These are phyloP conservation scores for Xestia sexstrigata DNA, from an alignment of 2,888 invertebrate genomes.

Conservation along the genomic window DNA sequence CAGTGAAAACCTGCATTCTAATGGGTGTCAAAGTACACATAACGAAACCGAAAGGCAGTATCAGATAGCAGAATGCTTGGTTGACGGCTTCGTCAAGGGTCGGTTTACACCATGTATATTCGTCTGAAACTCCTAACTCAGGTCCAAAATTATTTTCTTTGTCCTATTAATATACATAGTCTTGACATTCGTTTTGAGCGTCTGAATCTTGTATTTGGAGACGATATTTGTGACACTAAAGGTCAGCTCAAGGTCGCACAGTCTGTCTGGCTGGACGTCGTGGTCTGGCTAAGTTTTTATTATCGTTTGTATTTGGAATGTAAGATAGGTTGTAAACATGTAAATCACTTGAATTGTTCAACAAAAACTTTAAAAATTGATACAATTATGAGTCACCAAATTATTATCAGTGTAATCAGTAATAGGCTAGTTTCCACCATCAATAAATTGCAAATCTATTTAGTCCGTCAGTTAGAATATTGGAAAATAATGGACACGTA, in stretches of 20 bases:
- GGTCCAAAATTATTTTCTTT: background rate
- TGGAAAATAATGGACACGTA: no score
- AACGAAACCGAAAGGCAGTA: no score
- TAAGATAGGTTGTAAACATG: background rate
- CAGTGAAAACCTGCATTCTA: no score
- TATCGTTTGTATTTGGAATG: background rate
- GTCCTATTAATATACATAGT: slow-evolving; percentile 7
- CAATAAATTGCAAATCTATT: no score
- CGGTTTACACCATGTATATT: no score
- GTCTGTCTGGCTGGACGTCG: slow-evolving; percentile 17
- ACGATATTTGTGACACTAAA: slow-evolving; percentile 27
- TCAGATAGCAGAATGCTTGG: no score
- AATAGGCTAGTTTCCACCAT: no score
- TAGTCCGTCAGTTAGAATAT: no score
- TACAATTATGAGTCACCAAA: background rate
- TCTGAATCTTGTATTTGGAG: slow-evolving; percentile 34
- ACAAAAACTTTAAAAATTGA: background rate
- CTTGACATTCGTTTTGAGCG: slow-evolving; percentile 26
- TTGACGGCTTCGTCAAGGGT: no score
- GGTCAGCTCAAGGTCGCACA: slow-evolving; percentile 13
- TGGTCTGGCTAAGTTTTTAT: slow-evolving; percentile 7
- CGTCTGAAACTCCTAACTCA: background rate
- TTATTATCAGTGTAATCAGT: no score
- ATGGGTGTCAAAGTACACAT: no score
- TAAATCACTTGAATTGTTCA: background rate